Evolutionary conservation across 2,113 vertebrate species (phyloP).

Genomic region (Paramisgurnus dabryanus): DNA sequence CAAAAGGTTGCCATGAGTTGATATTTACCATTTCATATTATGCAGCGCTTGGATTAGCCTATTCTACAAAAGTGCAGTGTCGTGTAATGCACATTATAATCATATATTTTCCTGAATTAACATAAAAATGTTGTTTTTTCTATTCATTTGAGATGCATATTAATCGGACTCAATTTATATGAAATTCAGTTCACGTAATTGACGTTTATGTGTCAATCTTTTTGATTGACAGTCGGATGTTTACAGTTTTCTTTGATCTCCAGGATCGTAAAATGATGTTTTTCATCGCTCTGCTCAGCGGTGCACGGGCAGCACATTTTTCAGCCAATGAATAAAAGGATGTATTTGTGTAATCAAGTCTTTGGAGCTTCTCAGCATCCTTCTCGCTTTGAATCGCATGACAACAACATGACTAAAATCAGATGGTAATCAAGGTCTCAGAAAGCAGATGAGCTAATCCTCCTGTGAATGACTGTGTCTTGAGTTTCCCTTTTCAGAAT

Average conservation of each 20-base stretch:
- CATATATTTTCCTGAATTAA: neutral
- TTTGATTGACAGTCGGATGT: slow-evolving; percentile 28
- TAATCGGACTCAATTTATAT: neutral
- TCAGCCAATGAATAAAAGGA: slow-evolving; percentile 26
- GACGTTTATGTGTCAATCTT: slow-evolving; percentile 2
- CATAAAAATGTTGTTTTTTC: neutral
- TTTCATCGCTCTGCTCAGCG: neutral
- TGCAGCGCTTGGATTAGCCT: too few species aligned
- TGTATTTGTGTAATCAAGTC: slow-evolving; percentile 37
- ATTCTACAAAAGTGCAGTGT: neutral
- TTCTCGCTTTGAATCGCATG: slow-evolving; percentile 22
- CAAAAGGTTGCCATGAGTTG: too few species aligned
- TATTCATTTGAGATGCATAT: neutral
- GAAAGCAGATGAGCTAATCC: slow-evolving; percentile 41
- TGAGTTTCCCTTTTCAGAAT: slow-evolving; percentile 34
- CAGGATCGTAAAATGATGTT: slow-evolving; percentile 17
- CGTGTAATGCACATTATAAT: neutral
- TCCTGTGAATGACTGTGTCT: slow-evolving; percentile 29
- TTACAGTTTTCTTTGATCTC: slow-evolving; percentile 7
- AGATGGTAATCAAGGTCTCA: slow-evolving; percentile 43
- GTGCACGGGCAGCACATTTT: neutral
- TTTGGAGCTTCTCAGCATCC: slow-evolving; percentile 25
- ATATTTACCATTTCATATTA: too few species aligned
- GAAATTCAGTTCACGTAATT: neutral
- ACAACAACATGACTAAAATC: slow-evolving; percentile 43